Evolutionary conservation across 2,113 vertebrate species (phyloP).

Genomic region (Raja brachyura): DNA sequence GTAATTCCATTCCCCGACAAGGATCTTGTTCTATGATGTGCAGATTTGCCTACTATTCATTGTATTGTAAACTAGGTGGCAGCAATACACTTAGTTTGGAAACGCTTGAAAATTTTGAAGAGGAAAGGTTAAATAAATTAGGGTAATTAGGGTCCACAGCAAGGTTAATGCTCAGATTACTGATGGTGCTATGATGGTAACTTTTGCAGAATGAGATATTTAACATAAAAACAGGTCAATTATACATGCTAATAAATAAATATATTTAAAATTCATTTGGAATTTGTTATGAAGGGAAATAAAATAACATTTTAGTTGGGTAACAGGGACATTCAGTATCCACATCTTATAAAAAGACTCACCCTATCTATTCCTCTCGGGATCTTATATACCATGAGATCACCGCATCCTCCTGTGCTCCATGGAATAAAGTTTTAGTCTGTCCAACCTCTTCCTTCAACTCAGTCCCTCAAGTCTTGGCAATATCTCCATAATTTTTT

Average conservation of each 20-base stretch:
- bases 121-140: background rate
- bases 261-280: background rate
- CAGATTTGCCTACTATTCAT: background rate
- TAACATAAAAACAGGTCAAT: background rate
- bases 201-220: background rate
- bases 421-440: too few relatives aligned
- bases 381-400: too few relatives aligned
- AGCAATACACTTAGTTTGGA: conserved; percentile 16
- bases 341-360: background rate
- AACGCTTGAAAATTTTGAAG: background rate
- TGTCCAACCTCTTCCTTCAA: too few relatives aligned
- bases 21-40: background rate
- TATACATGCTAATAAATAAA: background rate
- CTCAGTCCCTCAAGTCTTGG: too few relatives aligned
- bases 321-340: background rate
- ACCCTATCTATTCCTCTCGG: too few relatives aligned
- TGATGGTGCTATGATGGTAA: background rate
- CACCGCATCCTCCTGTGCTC: too few relatives aligned
- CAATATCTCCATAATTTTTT: too few relatives aligned
- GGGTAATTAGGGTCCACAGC: background rate
- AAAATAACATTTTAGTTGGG: background rate
- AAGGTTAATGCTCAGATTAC: background rate
- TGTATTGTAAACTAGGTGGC: conserved; percentile 32
- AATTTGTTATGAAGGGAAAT: background rate
- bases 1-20: too few relatives aligned